Evolutionary conservation across 2,797 vertebrate species (phyloP), one percentile per base, ranked within the genome.

Genomic region (Chelon auratus): DNA sequence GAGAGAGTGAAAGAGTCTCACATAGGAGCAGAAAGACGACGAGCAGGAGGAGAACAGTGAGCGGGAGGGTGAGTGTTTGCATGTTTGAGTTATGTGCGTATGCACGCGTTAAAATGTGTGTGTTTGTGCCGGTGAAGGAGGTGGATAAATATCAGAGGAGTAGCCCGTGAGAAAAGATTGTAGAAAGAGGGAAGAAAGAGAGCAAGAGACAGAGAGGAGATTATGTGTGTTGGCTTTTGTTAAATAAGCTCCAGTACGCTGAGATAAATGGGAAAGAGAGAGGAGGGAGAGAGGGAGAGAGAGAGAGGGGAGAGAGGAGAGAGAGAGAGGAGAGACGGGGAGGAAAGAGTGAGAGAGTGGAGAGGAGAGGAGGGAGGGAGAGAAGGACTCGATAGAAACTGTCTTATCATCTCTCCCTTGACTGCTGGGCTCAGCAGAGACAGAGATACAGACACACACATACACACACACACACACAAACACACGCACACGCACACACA

Each of bases 401-500:
- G 89, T 92, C 90, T 91, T 89, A 91, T 92, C 92, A 91, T 91
- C 86, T 87, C 89, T 91, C 83, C 83, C 89, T 86, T 89, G 87
- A 89, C 89, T 91, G 91, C 88, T 91, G 84, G 89, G 82, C 87
- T 93, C 89, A 92, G 91, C 90, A 90, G 84, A 89, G 70, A 87
- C 81, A 63, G 26, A 80, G 50, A 75, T 17, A 80, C 1, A 78
- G 18, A 80, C 77, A 75, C 65, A 63, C 75, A 71, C 72, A 57
- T 72, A 67, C 64, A 48, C 72, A 59, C 65, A 51, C 64, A 17
- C 80, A 47, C 69, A 55, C 66, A 68, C 72, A 59, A 62, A 51
- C 64, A 17, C 80, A 47, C 69, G 52, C 66, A 68, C 45, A 62
- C 52, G 62, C 62, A 52, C 59, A 65, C 52, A 62, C 65, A 50